Base-by-base conservation (phyloP, 1,140 invertebrate species). In the Trichonephila clavipes region DNA sequence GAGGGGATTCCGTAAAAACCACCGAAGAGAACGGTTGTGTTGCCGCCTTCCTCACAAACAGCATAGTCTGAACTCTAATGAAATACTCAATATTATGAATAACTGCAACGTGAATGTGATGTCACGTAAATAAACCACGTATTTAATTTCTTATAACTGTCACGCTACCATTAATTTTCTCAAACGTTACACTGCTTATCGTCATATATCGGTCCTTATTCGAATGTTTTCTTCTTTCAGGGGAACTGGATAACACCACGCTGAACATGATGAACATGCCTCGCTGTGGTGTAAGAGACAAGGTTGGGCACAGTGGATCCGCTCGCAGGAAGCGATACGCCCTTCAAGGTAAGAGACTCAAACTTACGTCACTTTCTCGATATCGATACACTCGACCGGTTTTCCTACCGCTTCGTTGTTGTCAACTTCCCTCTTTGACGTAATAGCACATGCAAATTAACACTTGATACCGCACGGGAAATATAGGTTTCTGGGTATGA, bases 191-290 rank as follows among this genome's bases (percentile, higher is more conserved):
- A 3, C 34, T 51, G 51, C 51, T 51, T 51, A 51, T 51, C 51
- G 10, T 40, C 51, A 10, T 51, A 51, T 51, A 12, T 51, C 10
- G n/a, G 10, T 5, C 12, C 24, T 77, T 19, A 18, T 21, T 14
- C 4, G 72, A 40, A 40, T 77, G 40, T 77, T 94, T 81, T 94
- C 95, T 95, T 94, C 88, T 97, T 62, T 72, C 95, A 98, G 98
- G 98, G 95, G 96, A 97, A 95, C 95, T 98, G 95, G 97, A 98
- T 95, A 96, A 97, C 4, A 97, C 98, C 94, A 99, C 98, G 1
- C 95, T 96, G 92, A 95, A 97, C 89, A 96, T 97, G 85, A 98
- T 99, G 98, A 97, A 97, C 94, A 95, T 94, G 86, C 95, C 95
- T 12, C 94, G 95, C 18, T 96, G 95, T 94, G 95, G 95, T 16